Base-by-base conservation (phyloP, 2,113 vertebrate genomes). In the Clarias magur region DNA sequence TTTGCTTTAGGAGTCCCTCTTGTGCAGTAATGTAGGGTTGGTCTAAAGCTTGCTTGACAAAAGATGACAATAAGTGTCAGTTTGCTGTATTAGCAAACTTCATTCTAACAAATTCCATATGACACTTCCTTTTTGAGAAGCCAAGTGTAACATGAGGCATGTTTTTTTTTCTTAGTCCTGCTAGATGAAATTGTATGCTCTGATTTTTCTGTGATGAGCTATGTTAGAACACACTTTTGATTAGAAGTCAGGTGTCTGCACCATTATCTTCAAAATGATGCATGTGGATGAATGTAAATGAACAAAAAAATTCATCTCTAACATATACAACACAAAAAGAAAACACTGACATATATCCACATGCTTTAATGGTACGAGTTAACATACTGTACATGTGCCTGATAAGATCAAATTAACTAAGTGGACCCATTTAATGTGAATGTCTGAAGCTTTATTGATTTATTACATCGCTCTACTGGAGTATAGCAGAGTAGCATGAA, bases 1-100 rank as follows among this genome's bases (percentile, higher is more conserved):
- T 81, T 87, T 73, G 84, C 76, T 89, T 86, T 89, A 89, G 73
- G 73, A 86, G 83, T 89, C 84, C 80, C 89, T 80, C 72, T 83
- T 63, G 86, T 89, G 86, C 72, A 72, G 72, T 89, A 86, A 57
- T 16, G 27, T 72, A 60, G 38, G 72, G 86, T 48, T 78, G 48
- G 42, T 83, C 42, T 83, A 13, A 38, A 54, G 67, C 25, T 81
- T 79, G 70, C 62, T 63, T 73, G 83, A 83, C 53, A 80, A 73
- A 87, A 73, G 73, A 80, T 84, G 80, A 86, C 80, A 88, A 65
- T 89, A 87, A 82, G 72, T 86, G 80, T 88, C 84, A 59, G 86
- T 86, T 83, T 88, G 80, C 34, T 70, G 70, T 63, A 87, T 87
- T 76, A 21, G 79, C 25, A 82, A 79, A 53, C 60, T 89, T 72